Evolutionary conservation across 2,113 vertebrate genomes (phyloP), one percentile per base, ranked within the genome.

Genomic region (Cavia aperea): DNA sequence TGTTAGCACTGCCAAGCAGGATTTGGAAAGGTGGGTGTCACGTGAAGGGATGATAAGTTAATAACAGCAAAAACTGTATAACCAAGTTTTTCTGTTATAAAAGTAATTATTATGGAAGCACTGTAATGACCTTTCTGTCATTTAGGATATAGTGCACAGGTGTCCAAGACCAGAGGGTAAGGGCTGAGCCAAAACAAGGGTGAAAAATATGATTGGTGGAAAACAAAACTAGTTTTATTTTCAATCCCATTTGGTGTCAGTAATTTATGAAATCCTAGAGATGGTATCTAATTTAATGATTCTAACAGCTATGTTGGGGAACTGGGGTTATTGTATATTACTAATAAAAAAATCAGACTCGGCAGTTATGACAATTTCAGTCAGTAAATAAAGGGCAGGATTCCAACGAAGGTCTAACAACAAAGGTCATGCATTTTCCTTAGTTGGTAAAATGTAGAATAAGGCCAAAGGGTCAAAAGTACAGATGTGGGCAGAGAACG

Each of bases 231-330:
- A 60, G 13, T 33, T 2, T 92, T 10, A 81, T 13, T 62, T 19
- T 92, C 72, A 33, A 13, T 75, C 36, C 7, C 12, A 26, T 66
- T 68, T 72, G 12, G 7, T 7, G 29, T 70, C 14, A 51, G 65
- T 15, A 51, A 73, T 56, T 87, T 62, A 51, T 77, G 58, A 85
- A 70, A 26, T 81, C 7, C 2, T 88, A 91, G 63, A 75, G 9
- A 49, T 65, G 60, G 12, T 2, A 77, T 90, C n/a, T 95, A 12
- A 62, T 73, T 92, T 93, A 81, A 81, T 29, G 83, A 87, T 79
- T 18, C 16, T 26, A 83, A 60, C 0, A 75, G 6, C 13, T 12
- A n/a, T 92, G 13, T 93, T 87, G 92, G 10, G 39, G 33, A 86
- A 77, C 43, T 86, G 29, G 33, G 5, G 54, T 60, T 82, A 90